These are phyloP conservation scores for Lepidotrigona ventralis DNA, from an alignment of 1,140 invertebrate species.

Conservation along the genomic window DNA sequence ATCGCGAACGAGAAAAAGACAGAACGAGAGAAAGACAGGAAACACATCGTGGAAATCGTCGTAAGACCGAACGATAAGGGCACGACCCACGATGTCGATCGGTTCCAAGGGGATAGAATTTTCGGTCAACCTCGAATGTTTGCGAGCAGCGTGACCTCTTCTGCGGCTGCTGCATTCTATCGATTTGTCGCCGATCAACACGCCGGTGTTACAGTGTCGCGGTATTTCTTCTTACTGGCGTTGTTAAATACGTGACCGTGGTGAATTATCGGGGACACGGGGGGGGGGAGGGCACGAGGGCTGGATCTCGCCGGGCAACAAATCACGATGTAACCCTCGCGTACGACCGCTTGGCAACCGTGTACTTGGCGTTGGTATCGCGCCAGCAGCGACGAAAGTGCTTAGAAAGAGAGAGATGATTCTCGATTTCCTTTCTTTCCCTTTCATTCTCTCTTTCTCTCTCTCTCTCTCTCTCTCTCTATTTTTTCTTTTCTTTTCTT, in stretches of 20 bases:
- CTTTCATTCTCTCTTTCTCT: background rate
- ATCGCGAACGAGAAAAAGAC: too few relatives aligned
- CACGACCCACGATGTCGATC: background rate
- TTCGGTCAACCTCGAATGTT: background rate
- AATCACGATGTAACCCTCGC: slow-evolving; percentile 2
- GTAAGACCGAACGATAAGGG: background rate
- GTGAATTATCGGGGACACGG: background rate
- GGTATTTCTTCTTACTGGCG: slow-evolving; percentile 5
- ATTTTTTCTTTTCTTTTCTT: too few relatives aligned
- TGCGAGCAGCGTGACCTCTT: background rate
- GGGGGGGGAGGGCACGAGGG: background rate
- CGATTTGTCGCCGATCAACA: slow-evolving; percentile 19
- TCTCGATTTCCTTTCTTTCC: background rate
- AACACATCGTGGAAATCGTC: background rate
- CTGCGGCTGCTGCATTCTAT: background rate
- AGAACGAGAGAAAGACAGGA: background rate
- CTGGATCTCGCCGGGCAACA: slow-evolving; percentile 3
- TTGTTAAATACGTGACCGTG: background rate
- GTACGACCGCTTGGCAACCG: slow-evolving; percentile 33
- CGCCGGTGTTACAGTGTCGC: background rate
- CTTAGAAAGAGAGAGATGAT: background rate
- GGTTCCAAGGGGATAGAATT: background rate
- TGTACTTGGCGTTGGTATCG: slow-evolving; percentile 15
- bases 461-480: background rate
- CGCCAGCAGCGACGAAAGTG: background rate